Evolutionary conservation across 2,888 invertebrate species (phyloP).

Genomic region (Leuctra nigra): DNA sequence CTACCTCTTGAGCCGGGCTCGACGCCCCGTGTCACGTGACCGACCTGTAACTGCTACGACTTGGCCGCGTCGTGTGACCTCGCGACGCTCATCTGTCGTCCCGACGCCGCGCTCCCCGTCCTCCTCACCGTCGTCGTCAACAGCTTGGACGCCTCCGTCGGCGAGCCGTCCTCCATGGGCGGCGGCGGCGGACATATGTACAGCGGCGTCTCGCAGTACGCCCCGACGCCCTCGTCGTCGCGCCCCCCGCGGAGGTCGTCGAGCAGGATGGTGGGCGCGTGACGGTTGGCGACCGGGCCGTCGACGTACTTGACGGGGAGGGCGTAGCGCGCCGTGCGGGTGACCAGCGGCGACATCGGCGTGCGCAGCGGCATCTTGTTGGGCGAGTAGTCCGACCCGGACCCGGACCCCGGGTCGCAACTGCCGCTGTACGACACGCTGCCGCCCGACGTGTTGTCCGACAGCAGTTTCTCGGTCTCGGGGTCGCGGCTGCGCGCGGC

Average conservation of each 20-base stretch:
- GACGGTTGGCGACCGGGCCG: constrained; percentile 27
- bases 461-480: constrained; percentile 67
- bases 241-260: constrained; percentile 44
- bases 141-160: constrained; percentile 44
- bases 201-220: constrained; percentile 35
- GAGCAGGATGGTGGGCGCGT: constrained; percentile 41
- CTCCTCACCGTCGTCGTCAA: constrained; percentile 8
- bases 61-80: constrained; percentile 6
- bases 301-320: constrained; percentile 39
- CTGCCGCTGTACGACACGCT: constrained; percentile 35
- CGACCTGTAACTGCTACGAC: constrained; percentile 44
- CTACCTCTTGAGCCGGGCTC: too few species aligned
- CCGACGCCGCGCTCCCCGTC: not conserved
- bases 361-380: constrained; percentile 24
- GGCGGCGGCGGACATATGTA: constrained; percentile 49
- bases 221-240: constrained; percentile 33
- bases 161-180: constrained; percentile 46
- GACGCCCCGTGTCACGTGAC: too few species aligned
- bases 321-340: constrained; percentile 32
- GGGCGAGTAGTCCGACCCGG: constrained; percentile 40
- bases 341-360: constrained; percentile 20
- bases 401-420: constrained; percentile 35
- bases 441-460: constrained; percentile 54
- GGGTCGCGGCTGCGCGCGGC: constrained; percentile 52
- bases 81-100: constrained; percentile 1